A percentile compares a stretch with the other conserved stretches of the same genome.
These are phyloP conservation scores for Argyresthia albistria DNA, from an alignment of 2,888 invertebrate species.

Conservation along the genomic window DNA sequence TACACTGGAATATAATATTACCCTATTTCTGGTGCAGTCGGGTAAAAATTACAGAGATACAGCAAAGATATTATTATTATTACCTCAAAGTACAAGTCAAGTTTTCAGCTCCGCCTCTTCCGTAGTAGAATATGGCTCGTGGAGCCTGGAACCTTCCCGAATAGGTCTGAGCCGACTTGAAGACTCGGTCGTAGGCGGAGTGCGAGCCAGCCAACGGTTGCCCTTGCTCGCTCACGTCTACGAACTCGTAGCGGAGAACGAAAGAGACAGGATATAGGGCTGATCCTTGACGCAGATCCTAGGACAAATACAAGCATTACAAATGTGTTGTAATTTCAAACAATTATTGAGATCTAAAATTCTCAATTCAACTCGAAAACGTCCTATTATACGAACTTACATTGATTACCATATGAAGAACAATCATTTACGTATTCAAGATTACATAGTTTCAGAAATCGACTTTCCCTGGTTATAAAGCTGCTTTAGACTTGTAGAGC, in stretches of 20 bases:
- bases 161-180: constrained; percentile 67
- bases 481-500: too few relatives aligned
- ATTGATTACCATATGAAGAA: too few relatives aligned
- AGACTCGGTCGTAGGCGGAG: constrained; percentile 76
- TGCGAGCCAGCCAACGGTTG: constrained; percentile 69
- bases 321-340: too few relatives aligned
- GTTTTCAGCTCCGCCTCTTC: constrained; percentile 84
- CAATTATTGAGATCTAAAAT: too few relatives aligned
- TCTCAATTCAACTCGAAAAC: too few relatives aligned
- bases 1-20: too few relatives aligned
- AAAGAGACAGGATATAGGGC: constrained; percentile 85
- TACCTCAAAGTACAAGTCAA: constrained; percentile 80
- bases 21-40: too few relatives aligned
- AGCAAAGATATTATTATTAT: constrained; percentile 5
- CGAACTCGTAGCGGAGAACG: constrained; percentile 86
- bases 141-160: constrained; percentile 81
- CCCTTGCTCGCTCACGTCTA: constrained; percentile 80
- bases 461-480: too few relatives aligned
- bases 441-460: too few relatives aligned
- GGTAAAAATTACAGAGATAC: too few relatives aligned
- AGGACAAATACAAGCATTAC: constrained; percentile 19
- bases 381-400: too few relatives aligned
- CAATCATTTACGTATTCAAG: too few relatives aligned
- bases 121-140: constrained; percentile 86
- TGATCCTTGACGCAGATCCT: constrained; percentile 82